Evolutionary conservation across 2,113 vertebrate genomes (phyloP).

Genomic region (Triplophysa siluroides): DNA sequence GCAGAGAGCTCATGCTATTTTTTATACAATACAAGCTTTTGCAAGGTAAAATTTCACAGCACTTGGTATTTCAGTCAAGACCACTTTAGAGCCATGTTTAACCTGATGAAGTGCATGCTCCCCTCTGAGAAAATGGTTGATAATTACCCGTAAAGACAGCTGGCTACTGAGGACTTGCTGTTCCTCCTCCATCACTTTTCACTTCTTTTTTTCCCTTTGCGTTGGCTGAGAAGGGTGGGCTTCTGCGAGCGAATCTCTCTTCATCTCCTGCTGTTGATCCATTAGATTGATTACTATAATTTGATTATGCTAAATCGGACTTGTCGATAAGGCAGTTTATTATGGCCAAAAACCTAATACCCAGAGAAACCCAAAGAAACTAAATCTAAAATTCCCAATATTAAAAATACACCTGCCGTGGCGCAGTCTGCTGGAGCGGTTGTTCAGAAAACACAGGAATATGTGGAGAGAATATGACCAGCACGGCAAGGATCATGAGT

Average conservation of each 20-base stretch:
- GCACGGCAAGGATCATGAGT: too few species aligned
- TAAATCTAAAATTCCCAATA: too few species aligned
- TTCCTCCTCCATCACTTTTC: constrained; percentile 20
- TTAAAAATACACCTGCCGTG: too few species aligned
- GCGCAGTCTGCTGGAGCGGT: too few species aligned
- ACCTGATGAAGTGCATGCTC: constrained; percentile 7
- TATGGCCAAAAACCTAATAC: too few species aligned
- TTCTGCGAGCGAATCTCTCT: neutral
- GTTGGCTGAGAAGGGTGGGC: neutral
- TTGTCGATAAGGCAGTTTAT: too few species aligned
- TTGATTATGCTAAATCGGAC: too few species aligned
- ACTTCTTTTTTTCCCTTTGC: neutral
- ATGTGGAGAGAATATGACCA: too few species aligned
- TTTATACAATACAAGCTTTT: neutral
- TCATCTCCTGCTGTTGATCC: neutral
- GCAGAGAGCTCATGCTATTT: neutral
- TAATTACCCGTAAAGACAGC: constrained; percentile 26
- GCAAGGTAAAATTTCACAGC: neutral
- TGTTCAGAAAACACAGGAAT: too few species aligned
- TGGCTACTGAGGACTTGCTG: constrained; percentile 13
- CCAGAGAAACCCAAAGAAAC: too few species aligned
- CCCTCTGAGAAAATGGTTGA: constrained; percentile 32
- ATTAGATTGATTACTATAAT: neutral
- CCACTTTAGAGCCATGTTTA: neutral
- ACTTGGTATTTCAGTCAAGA: constrained; percentile 13